Percentiles rank a stretch among this genome's conserved stretches.
phyloP scores from a whole-genome alignment of 2,888 invertebrate genomes.

The Mimachlamys varia region DNA sequence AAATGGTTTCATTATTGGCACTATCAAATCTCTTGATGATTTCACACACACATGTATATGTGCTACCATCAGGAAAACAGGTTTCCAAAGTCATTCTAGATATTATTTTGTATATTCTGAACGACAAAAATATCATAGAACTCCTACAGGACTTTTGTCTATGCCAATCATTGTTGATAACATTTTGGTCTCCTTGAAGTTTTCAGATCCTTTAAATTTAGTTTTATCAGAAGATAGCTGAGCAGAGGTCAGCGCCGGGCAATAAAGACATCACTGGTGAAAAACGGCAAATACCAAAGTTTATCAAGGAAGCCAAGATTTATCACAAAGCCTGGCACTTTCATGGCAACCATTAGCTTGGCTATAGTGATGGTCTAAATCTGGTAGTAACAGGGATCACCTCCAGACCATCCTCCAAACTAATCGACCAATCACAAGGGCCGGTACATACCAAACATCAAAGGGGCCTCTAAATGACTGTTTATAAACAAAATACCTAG shows the following conservation, averaged over 20 bases:
- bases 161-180: too few relatives aligned
- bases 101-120: too few relatives aligned
- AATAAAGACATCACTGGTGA: background rate
- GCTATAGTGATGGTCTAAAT: conserved; percentile 8
- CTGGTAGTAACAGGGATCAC: conserved; percentile 15
- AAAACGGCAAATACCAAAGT: conserved; percentile 21
- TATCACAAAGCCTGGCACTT: conserved; percentile 28
- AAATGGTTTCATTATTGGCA: too few relatives aligned
- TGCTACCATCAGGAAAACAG: too few relatives aligned
- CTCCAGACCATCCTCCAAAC: background rate
- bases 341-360: conserved; percentile 8
- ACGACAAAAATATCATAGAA: too few relatives aligned
- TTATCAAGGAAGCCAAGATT: background rate
- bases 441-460: background rate
- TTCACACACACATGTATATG: too few relatives aligned
- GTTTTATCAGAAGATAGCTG: too few relatives aligned
- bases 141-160: background rate
- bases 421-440: background rate
- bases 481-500: conserved; percentile 34
- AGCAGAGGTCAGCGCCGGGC: background rate
- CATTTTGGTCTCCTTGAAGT: background rate
- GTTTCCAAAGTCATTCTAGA: too few relatives aligned
- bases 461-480: background rate
- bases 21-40: too few relatives aligned
- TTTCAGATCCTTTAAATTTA: background rate